Evolutionary conservation across 30 jellyfish, hydroid and myxozoan genomes (phyloP).

Genomic region (Aurelia coerulea): DNA sequence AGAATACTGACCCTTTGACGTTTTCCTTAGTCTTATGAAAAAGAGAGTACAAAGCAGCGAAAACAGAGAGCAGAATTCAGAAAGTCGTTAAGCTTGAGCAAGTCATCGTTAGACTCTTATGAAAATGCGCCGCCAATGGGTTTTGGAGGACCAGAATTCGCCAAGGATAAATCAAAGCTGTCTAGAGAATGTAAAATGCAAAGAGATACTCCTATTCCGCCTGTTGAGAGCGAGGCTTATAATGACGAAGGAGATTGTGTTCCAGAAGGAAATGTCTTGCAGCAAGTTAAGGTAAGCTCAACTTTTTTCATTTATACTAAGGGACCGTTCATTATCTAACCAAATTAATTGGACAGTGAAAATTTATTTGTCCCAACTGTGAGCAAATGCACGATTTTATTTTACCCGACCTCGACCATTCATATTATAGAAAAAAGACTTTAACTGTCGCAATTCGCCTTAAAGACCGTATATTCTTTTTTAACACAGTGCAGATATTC

Average conservation of each 20-base stretch:
- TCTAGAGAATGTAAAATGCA: constrained; percentile 85
- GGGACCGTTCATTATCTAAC: no score
- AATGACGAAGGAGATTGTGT: constrained; percentile 90
- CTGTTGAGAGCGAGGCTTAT: constrained; percentile 43
- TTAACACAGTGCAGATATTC: no score
- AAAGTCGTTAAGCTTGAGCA: constrained; percentile 59
- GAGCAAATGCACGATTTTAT: no score
- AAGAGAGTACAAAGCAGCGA: constrained; percentile 64
- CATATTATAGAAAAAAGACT: no score
- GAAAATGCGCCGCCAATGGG: constrained; percentile 73
- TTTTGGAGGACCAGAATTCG: constrained; percentile 80
- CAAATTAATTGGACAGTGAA: no score
- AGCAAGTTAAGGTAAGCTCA: constrained; percentile 60
- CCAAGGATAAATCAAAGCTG: constrained; percentile 56
- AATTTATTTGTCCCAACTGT: no score
- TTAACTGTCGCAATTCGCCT: no score
- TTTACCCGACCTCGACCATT: no score
- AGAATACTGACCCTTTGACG: not conserved
- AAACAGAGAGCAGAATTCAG: constrained; percentile 48
- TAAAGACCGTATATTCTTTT: no score
- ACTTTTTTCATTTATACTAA: no score
- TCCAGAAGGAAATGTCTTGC: constrained; percentile 79
- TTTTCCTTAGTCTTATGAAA: constrained; percentile 38
- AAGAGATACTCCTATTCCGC: constrained; percentile 52
- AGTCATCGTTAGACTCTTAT: constrained; percentile 18